Percentiles rank a stretch among this genome's conserved stretches.
phyloP scores from a whole-genome alignment of 2,888 invertebrate genomes.

The Ochropleura leucogaster region DNA sequence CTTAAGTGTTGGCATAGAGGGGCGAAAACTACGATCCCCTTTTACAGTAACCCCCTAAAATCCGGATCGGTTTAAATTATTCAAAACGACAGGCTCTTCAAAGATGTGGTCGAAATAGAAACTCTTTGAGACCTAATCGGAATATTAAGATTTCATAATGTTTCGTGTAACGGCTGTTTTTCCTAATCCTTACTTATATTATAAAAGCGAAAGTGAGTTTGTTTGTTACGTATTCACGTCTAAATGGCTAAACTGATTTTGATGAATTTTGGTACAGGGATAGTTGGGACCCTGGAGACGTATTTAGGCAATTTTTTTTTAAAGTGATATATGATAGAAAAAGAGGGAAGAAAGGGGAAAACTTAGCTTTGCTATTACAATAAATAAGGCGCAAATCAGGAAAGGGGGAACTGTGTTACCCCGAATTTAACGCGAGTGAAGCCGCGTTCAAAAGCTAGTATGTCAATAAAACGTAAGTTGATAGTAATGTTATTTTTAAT shows the following conservation, averaged over 20 bases:
- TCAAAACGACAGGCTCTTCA: constrained; percentile 20
- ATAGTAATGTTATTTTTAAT: neutral
- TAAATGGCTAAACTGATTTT: no score
- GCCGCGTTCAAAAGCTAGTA: neutral
- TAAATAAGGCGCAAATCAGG: no score
- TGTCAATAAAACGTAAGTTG: neutral
- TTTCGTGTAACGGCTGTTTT: neutral
- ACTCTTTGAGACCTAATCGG: constrained; percentile 14
- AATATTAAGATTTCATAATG: constrained; percentile 42
- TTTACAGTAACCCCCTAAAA: constrained; percentile 30
- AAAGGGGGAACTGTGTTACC: no score
- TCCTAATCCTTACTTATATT: neutral
- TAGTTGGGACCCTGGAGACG: no score
- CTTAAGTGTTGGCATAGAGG: constrained; percentile 12
- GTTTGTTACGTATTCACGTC: no score
- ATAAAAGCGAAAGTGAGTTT: no score
- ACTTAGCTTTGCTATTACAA: no score
- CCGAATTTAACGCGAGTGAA: no score
- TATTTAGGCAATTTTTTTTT: no score
- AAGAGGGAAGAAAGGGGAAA: no score
- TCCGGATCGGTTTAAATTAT: constrained; percentile 27
- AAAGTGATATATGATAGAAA: no score
- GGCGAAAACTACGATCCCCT: constrained; percentile 1
- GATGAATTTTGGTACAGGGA: no score
- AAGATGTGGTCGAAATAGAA: constrained; percentile 29